Base-by-base conservation (phyloP, 1,140 invertebrate species). In the Drosophila willistoni region DNA sequence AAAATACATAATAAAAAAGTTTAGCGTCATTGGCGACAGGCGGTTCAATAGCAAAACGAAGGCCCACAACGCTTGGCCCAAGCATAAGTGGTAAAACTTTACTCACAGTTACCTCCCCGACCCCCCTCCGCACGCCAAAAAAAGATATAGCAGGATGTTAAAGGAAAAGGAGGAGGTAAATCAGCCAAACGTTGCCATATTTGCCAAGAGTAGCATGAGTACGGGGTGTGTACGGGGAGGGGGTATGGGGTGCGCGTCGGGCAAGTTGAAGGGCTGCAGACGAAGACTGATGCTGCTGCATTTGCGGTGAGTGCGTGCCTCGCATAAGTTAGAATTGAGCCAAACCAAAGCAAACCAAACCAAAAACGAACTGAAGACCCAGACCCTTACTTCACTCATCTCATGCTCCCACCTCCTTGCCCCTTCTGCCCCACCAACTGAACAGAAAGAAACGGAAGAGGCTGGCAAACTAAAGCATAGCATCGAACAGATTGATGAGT, bases 1-100 rank as follows among this genome's bases (percentile, higher is more conserved):
- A 79, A 89, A 87, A 86, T 86, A 86, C 83, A 86, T 86, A 86
- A 86, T 86, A 86, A 87, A 89, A 86, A 86, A 86, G 77, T 87
- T 86, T 80, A 71, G 61, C 77, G 56, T 77, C 81, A 72, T 86
- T 79, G 79, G 71, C 83, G 83, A 85, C 82, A 82, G 72, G 74
- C 71, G 64, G 68, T 54, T 64, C 44, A 51, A 19, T 51, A 22
- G 17, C 44, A 51, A 41, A 36, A 41, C 19, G 57, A 17, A 34
- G 55, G 29, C 29, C 55, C 55, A 33, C 25, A 29, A 29, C 55
- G 13, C 29, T 47, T 47, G 44, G 44, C 44, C 44, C 44, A 22
- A 51, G 17, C 44, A 51, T 51, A 51, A 51, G 44, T 51, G 44
- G 17, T 51, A 22, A 51, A 51, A 51, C 44, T 51, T 51, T 51